A percentile compares a stretch with the other conserved stretches of the same genome.
These are phyloP conservation scores for Folsomia candida DNA, from an alignment of 2,888 invertebrate genomes.

Conservation along the genomic window DNA sequence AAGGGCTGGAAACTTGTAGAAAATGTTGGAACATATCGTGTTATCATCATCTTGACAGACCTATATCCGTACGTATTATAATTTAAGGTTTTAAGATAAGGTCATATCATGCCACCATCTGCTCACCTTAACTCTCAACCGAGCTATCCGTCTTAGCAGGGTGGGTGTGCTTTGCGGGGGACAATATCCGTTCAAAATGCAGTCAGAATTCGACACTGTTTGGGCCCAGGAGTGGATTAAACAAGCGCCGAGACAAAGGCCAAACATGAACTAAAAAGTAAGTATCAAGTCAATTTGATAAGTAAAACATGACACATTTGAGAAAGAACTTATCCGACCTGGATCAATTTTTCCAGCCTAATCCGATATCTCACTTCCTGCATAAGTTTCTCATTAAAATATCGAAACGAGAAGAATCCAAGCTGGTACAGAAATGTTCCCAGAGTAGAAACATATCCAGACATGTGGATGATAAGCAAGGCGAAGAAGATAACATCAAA, in stretches of 20 bases:
- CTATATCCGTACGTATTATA: too few relatives aligned
- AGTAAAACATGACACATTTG: neutral
- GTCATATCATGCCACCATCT: too few relatives aligned
- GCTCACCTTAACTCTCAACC: too few relatives aligned
- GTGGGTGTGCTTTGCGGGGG: neutral
- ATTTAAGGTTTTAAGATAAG: too few relatives aligned
- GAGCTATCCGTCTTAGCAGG: too few relatives aligned
- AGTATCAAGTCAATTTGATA: neutral
- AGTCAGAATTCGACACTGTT: neutral
- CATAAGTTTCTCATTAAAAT: neutral
- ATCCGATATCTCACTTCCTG: neutral
- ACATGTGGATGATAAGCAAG: neutral
- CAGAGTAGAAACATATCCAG: neutral
- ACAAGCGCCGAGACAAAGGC: constrained; percentile 7
- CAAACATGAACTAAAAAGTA: constrained; percentile 2
- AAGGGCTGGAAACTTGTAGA: neutral
- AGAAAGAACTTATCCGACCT: neutral
- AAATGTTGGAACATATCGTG: neutral
- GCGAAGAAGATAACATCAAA: neutral
- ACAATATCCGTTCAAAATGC: neutral
- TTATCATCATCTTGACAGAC: too few relatives aligned
- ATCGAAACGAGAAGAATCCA: neutral
- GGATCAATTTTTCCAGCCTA: neutral
- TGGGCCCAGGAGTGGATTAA: neutral
- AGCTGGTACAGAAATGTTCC: neutral